A percentile compares a stretch with the other conserved stretches of the same genome.
These are phyloP conservation scores for Cyanoramphus novaezelandiae DNA, from an alignment of 2,113 vertebrate genomes.

Conservation along the genomic window DNA sequence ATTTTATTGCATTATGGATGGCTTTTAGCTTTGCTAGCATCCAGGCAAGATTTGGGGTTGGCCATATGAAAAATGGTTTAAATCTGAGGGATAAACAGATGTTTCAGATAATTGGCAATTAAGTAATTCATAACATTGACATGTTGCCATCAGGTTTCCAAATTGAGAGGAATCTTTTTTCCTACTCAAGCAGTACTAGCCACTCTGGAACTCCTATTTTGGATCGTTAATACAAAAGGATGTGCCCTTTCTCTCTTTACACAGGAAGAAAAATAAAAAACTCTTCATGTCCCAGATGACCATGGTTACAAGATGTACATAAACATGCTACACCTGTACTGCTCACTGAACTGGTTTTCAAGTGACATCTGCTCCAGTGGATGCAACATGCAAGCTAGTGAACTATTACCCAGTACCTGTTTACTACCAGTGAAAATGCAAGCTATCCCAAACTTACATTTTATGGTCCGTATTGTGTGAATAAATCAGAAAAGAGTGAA, in stretches of 20 bases:
- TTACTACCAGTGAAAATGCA: not conserved
- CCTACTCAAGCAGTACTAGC: not conserved
- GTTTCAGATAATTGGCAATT: not conserved
- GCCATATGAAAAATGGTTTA: not conserved
- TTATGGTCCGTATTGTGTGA: not conserved
- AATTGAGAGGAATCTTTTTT: not conserved
- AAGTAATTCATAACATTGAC: not conserved
- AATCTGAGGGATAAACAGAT: not conserved
- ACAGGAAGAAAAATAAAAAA: not conserved
- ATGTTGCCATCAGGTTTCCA: not conserved
- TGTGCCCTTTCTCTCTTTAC: not conserved
- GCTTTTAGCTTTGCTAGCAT: not conserved
- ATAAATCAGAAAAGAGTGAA: constrained; percentile 17
- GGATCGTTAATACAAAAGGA: not conserved
- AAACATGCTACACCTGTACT: not conserved
- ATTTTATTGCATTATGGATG: not conserved
- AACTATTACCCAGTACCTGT: not conserved
- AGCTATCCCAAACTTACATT: not conserved
- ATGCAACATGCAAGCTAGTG: not conserved
- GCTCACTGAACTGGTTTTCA: not conserved
- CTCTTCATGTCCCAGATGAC: not conserved
- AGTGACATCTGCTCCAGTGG: not conserved
- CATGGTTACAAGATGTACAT: not conserved
- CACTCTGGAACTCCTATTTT: not conserved
- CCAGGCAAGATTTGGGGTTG: not conserved